Evolutionary conservation across 2,113 vertebrate genomes (phyloP).

Genomic region (Toxotes chatareus): DNA sequence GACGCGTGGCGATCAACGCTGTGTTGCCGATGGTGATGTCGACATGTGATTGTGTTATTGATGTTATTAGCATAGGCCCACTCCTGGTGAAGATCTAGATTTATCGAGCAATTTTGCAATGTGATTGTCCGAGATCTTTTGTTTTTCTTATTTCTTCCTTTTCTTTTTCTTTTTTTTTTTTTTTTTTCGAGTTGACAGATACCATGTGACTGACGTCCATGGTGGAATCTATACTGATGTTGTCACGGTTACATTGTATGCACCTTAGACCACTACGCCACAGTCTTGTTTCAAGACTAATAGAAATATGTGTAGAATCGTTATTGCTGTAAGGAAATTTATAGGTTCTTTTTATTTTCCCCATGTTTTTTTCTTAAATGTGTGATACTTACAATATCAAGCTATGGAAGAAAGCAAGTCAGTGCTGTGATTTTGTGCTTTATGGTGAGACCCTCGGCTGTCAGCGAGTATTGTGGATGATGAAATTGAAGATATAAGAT

Average conservation of each 20-base stretch:
- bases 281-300: not conserved
- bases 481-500: conserved; percentile 41
- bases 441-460: conserved; percentile 17
- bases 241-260: not conserved
- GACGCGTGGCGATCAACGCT: conserved; percentile 66
- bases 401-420: not conserved
- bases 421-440: conserved; percentile 3
- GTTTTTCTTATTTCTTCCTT: no score
- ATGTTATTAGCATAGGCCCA: conserved; percentile 60
- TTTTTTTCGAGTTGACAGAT: not conserved
- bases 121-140: conserved; percentile 11
- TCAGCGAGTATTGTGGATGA: conserved; percentile 20
- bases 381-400: not conserved
- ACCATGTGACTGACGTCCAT: not conserved
- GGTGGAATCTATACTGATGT: not conserved
- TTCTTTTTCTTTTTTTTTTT: not conserved
- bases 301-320: not conserved
- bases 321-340: not conserved
- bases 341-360: not conserved
- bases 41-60: conserved; percentile 72
- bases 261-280: not conserved
- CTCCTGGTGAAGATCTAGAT: conserved; percentile 26
- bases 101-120: not conserved
- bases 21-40: conserved; percentile 74
- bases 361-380: not conserved